phyloP scores from a whole-genome alignment of 2,888 invertebrate genomes.

The Anthophora plumipes region DNA sequence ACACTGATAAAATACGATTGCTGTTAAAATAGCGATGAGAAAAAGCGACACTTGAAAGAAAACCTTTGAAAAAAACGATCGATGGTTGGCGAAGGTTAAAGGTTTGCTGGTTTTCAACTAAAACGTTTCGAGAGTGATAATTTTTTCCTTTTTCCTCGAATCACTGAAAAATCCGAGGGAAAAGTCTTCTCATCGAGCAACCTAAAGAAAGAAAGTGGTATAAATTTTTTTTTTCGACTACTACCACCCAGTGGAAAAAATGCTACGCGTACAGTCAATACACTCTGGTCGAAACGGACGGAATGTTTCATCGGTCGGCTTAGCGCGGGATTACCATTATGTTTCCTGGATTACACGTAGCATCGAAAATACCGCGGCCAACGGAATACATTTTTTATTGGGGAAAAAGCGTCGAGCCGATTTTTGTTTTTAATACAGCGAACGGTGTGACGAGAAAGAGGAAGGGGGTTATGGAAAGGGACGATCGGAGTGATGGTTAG shows the following conservation, averaged over 20 bases:
- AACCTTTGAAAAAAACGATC: not conserved
- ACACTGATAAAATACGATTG: not conserved
- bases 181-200: not conserved
- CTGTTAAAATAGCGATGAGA: not conserved
- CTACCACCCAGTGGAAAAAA: not conserved
- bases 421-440: conserved; percentile 49
- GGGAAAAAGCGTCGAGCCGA: conserved; percentile 29
- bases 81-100: not conserved
- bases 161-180: not conserved
- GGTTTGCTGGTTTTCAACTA: too few species aligned
- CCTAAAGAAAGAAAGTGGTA: not conserved
- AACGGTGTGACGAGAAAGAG: not conserved
- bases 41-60: not conserved
- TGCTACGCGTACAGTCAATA: conserved; percentile 16
- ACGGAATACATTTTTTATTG: conserved; percentile 55
- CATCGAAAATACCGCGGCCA: conserved; percentile 48
- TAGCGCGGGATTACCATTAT: conserved; percentile 66
- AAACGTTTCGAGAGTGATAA: not conserved
- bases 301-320: conserved; percentile 66
- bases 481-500: not conserved
- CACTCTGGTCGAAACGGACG: conserved; percentile 29
- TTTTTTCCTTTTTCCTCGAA: not conserved
- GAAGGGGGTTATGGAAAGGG: not conserved
- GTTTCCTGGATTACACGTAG: conserved; percentile 51
- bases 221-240: not conserved